Evolutionary conservation across 2,113 vertebrate species (phyloP), one percentile per base, ranked within the genome.

Genomic region (Haliaeetus leucogaster): DNA sequence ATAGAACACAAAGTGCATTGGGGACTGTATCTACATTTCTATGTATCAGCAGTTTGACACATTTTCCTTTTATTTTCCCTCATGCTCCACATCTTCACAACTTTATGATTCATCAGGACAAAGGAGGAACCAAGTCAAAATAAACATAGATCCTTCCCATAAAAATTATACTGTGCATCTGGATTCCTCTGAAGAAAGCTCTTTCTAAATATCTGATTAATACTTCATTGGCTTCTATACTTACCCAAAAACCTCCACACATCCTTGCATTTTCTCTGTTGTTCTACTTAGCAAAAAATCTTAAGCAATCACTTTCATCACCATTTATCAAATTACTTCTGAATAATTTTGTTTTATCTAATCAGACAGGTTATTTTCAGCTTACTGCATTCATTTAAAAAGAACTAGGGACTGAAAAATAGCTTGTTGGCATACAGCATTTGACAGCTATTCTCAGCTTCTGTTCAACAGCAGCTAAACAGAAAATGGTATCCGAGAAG

Each of bases 361-460:
- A 89, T 89, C 81, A 96, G 80, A 93, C 36, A 78, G 81, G 72
- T 86, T 95, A 94, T 94, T 91, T 96, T 95, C 82, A 94, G 70
- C 62, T 93, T 91, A 89, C 62, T 79, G 89, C 48, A 73, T 61
- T 92, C 27, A 76, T 85, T 95, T 96, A 63, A 72, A 87, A 94
- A 84, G 32, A 90, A 85, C 34, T 11, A 67, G 40, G 26, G 59
- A 59, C 34, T 72, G 62, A 95, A 88, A 92, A 93, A 71, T 47
- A 93, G 58, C 65, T 92, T 71, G 34, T 50, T 91, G 86, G 53
- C 91, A 85, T 27, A 65, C 27, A 90, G 77, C 29, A 65, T 56
- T 68, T 87, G 86, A 94, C 76, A 95, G 68, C 0, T 0, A 82
- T 30, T 82, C 95, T 84, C 58, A 81, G 68, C 70, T 95, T 89